A percentile compares a stretch with the other conserved stretches of the same genome.
These are phyloP conservation scores for Mongoloraphidia duomilia DNA, from an alignment of 2,888 invertebrate genomes.

Conservation along the genomic window DNA sequence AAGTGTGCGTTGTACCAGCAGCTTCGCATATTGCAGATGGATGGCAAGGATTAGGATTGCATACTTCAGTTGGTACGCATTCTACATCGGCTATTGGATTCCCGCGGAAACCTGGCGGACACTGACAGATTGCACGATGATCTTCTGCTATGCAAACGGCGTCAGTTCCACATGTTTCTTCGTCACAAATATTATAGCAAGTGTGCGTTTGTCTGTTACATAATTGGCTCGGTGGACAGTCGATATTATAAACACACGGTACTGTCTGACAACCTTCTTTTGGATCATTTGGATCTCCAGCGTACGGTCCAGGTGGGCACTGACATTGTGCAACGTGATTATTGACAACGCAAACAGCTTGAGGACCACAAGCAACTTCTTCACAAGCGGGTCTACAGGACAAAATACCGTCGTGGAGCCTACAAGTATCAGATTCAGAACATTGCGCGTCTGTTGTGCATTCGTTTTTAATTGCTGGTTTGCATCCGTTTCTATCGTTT, in stretches of 20 bases:
- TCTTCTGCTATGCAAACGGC: conserved; percentile 80
- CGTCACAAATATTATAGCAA: conserved; percentile 67
- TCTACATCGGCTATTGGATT: conserved; percentile 75
- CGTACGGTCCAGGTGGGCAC: conserved; percentile 75
- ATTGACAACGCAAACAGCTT: conserved; percentile 75
- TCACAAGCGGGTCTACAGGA: conserved; percentile 70
- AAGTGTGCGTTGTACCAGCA: conserved; percentile 43
- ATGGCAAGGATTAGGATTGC: conserved; percentile 70
- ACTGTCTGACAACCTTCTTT: conserved; percentile 62
- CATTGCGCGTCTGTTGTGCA: conserved; percentile 72
- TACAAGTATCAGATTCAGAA: conserved; percentile 67
- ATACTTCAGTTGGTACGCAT: conserved; percentile 56
- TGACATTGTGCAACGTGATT: conserved; percentile 83
- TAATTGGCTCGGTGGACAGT: conserved; percentile 63
- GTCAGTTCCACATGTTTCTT: conserved; percentile 71
- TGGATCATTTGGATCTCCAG: conserved; percentile 71
- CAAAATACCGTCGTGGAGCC: conserved; percentile 40
- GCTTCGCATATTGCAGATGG: conserved; percentile 63
- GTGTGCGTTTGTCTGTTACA: conserved; percentile 73
- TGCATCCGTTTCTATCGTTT: conserved; percentile 78
- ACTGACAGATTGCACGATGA: conserved; percentile 69
- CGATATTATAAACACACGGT: conserved; percentile 74
- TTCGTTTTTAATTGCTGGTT: conserved; percentile 52
- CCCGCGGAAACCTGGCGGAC: conserved; percentile 67
- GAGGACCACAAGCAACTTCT: conserved; percentile 63